These are phyloP conservation scores for Lanius ludovicianus DNA, from an alignment of 2,113 vertebrate genomes.

Conservation along the genomic window DNA sequence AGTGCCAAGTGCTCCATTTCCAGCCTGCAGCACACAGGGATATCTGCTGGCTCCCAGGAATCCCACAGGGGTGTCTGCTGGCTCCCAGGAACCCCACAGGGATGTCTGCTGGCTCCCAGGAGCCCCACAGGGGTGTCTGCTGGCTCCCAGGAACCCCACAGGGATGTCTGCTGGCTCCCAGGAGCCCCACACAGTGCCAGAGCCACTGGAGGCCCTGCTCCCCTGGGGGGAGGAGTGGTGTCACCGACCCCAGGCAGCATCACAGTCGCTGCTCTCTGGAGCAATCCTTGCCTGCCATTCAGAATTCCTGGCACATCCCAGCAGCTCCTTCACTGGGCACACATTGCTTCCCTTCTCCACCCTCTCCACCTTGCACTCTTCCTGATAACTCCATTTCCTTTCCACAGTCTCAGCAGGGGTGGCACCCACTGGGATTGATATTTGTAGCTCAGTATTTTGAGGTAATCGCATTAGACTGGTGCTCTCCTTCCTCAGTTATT, in stretches of 20 bases:
- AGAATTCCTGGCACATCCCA: not conserved
- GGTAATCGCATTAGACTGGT: not conserved
- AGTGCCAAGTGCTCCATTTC: not conserved
- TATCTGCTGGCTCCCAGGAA: not conserved
- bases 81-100: not conserved
- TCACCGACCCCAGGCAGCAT: not conserved
- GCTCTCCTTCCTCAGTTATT: not conserved
- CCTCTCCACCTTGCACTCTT: not conserved
- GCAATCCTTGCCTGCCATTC: not conserved
- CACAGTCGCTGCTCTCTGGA: not conserved
- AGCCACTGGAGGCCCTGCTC: fast-evolving
- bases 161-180: no score
- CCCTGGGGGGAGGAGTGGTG: not conserved
- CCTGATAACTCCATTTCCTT: not conserved
- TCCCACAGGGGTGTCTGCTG: not conserved
- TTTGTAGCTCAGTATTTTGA: not conserved
- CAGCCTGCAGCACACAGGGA: not conserved
- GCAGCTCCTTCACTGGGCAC: not conserved
- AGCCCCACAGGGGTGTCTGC: not conserved
- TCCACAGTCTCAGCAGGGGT: not conserved
- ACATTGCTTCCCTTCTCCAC: not conserved
- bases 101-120: not conserved
- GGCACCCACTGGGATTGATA: not conserved
- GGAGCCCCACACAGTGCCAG: not conserved
- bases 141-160: not conserved